phyloP scores from a whole-genome alignment of 2,113 vertebrate genomes.

The Osmerus eperlanus region DNA sequence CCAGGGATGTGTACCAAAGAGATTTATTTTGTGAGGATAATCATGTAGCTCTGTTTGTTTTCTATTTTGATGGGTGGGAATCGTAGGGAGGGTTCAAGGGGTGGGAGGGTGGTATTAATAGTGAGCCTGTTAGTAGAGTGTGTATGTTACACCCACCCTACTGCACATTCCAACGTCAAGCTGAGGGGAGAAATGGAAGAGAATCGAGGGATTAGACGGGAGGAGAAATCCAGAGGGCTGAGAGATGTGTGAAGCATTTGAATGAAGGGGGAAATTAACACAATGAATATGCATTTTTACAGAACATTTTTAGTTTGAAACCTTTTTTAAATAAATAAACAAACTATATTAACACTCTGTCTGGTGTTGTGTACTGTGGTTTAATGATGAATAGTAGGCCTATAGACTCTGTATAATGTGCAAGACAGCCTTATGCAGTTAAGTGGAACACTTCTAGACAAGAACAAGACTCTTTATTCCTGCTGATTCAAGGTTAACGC shows the following conservation, averaged over 20 bases:
- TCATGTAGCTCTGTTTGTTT: constrained; percentile 24
- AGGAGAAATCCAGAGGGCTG: not conserved
- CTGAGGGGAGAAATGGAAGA: not conserved
- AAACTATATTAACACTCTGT: constrained; percentile 19
- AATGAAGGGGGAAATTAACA: not conserved
- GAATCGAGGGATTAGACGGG: not conserved
- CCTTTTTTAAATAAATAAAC: constrained; percentile 36
- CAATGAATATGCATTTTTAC: constrained; percentile 34
- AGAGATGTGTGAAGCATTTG: not conserved
- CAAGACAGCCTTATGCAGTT: no score
- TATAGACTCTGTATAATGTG: no score
- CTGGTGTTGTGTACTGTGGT: no score
- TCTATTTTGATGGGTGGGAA: constrained; percentile 6
- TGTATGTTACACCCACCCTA: not conserved
- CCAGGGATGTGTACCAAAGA: constrained; percentile 29
- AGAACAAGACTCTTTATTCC: no score
- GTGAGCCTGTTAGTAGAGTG: not conserved
- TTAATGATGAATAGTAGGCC: no score
- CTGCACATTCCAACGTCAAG: constrained; percentile 14
- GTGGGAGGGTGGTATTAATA: not conserved
- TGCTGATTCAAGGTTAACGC: no score
- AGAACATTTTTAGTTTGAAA: constrained; percentile 33
- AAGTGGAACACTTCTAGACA: no score
- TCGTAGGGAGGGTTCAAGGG: not conserved
- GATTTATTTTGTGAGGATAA: constrained; percentile 44